phyloP scores from a whole-genome alignment of 2,113 vertebrate species.

The Microtus ochrogaster region DNA sequence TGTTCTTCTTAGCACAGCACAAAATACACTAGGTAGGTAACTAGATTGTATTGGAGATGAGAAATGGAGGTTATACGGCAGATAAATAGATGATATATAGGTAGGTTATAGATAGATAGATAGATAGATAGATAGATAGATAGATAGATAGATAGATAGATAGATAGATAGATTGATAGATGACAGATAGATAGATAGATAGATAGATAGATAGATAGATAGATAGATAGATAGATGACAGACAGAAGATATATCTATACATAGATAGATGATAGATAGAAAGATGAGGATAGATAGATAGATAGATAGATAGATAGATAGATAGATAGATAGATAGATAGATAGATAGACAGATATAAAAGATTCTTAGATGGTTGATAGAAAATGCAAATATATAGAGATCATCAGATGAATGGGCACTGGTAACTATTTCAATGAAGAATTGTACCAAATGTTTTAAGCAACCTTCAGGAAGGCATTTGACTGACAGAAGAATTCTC shows the following conservation, averaged over 20 bases:
- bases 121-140: neutral
- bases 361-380: neutral
- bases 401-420: neutral
- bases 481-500: neutral
- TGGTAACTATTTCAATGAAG: neutral
- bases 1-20: neutral
- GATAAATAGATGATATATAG: neutral
- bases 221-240: neutral
- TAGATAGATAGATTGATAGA: neutral
- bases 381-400: neutral
- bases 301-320: neutral
- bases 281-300: neutral
- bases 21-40: neutral
- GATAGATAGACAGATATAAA: neutral
- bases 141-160: neutral
- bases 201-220: neutral
- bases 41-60: neutral
- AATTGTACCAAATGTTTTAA: conserved; percentile 7
- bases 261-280: neutral
- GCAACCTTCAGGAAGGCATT: neutral
- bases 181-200: neutral
- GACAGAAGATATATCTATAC: neutral
- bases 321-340: neutral
- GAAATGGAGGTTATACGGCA: neutral
- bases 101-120: neutral